Evolutionary conservation across 2,797 vertebrate genomes (phyloP), one percentile per base, ranked within the genome.

Genomic region (Brotula barbata): DNA sequence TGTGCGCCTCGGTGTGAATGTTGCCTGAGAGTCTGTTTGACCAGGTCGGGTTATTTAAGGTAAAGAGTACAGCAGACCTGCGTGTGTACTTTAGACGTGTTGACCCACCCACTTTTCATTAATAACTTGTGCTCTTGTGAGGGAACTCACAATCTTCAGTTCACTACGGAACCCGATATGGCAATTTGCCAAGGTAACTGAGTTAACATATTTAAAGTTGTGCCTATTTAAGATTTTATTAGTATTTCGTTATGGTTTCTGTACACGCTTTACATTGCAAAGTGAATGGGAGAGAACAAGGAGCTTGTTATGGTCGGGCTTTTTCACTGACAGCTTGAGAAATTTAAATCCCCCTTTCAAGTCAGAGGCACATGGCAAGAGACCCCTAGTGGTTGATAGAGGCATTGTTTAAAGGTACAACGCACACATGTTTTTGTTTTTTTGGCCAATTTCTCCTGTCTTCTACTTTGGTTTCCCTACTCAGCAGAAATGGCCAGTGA

Each of bases 311-410:
- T 92, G 88, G 88, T 86, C 81, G 82, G 77, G 75, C 61, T 79
- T 80, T n/a, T 91, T 95, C 93, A 96, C 95, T 95, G 94, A 95
- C 95, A 94, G 92, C 82, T 91, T 85, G 76, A 78, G 91, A 88
- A 88, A 94, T 97, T 98, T 96, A 97, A 98, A 96, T 94, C 87
- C 93, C 81, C 88, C 84, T 85, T 80, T 85, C 68, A 75, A 71
- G 62, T 84, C 56, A 73, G 83, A 75, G 66, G 83, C 90, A 89
- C 89, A 86, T 88, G 88, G 86, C 77, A 70, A 34, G 65, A 39
- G 85, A 73, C 91, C 67, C 75, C 90, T 90, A 85, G 88, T 54
- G 90, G 89, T 40, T 43, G 48, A 11, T 43, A 13, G 49, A 13
- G 48, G 82, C 15, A 84, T 12, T 70, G 28, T 80, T 80, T 82